Evolutionary conservation across 2,797 vertebrate species (phyloP), one percentile per base, ranked within the genome.

Genomic region (Lindbergichthys nudifrons): DNA sequence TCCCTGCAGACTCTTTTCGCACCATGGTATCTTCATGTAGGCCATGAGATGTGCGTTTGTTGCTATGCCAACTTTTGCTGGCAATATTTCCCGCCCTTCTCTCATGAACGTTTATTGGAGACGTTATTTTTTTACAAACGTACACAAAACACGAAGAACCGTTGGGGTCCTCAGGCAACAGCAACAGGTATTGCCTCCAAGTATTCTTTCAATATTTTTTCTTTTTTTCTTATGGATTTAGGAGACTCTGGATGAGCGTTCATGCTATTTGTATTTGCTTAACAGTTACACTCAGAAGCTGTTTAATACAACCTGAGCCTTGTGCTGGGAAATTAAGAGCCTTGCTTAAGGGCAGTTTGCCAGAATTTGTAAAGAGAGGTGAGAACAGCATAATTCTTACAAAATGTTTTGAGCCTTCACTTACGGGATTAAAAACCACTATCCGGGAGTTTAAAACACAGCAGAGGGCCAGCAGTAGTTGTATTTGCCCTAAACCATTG

Each of bases 41-140:
- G 15, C 42, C 32, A 45, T 36, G 45, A 42, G 51, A 75, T 61
- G 56, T 8, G 2, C 48, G 53, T 63, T 47, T 70, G 79, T 81
- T 84, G 69, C 77, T 21, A 76, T 84, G 68, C 61, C 74, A 80
- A 84, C 76, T 41, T 4, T 15, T 1, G 32, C 59, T 70, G 78
- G 64, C 26, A 19, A 11, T 39, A 36, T 51, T 56, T 62, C n/a
- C 53, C 42, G 19, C 43, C n/a, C 43, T 75, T 11, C 15, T 53
- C 57, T 47, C 39, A 18, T 61, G 54, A 56, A 65, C 62, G 50
- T 85, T 74, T 65, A 69, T 54, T 21, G 30, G 56, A 58, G 43
- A 6, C 69, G 75, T 58, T n/a, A 26, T 26, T 26, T 26, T 26
- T 26, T 26, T 5, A 26, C 26, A 26, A 42, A n/a, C 6, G 3